Evolutionary conservation across 2,888 invertebrate genomes (phyloP).

Genomic region (Hypomecis punctinalis): DNA sequence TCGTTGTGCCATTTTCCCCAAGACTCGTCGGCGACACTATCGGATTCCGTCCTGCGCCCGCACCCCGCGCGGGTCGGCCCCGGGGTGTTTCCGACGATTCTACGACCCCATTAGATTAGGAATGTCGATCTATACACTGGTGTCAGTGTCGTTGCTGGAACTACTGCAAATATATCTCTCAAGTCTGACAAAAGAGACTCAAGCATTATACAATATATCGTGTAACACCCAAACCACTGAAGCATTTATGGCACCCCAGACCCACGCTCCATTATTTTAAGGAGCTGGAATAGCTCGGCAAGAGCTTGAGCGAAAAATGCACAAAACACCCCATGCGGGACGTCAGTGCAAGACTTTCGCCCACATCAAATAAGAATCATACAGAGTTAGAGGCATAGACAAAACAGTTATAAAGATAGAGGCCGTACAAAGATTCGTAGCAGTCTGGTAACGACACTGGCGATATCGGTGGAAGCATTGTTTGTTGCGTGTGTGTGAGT

Average conservation of each 20-base stretch:
- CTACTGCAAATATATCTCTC: conserved; percentile 2
- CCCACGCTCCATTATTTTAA: too few relatives aligned
- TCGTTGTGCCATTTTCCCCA: conserved; percentile 81
- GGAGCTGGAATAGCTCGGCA: too few relatives aligned
- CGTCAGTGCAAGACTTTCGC: too few relatives aligned
- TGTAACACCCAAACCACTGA: too few relatives aligned
- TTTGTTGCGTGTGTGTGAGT: conserved; percentile 64
- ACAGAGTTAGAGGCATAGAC: conserved; percentile 5
- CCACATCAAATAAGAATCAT: neutral
- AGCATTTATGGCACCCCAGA: too few relatives aligned
- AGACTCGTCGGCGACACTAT: conserved; percentile 54
- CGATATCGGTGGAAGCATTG: conserved; percentile 27
- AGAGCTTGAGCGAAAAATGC: too few relatives aligned
- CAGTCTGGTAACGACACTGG: conserved; percentile 17
- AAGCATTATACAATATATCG: too few relatives aligned
- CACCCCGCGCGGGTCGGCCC: conserved; percentile 72
- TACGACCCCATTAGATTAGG: conserved; percentile 47
- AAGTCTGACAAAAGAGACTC: neutral
- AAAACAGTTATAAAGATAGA: too few relatives aligned
- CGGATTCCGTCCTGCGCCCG: conserved; percentile 65
- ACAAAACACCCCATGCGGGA: too few relatives aligned
- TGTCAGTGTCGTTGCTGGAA: conserved; percentile 28
- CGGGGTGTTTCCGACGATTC: conserved; percentile 58
- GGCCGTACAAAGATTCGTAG: neutral
- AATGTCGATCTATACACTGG: conserved; percentile 32